Conservation (phyloP, 2,113 vertebrate species). For the Ifrita kowaldi region DNA sequence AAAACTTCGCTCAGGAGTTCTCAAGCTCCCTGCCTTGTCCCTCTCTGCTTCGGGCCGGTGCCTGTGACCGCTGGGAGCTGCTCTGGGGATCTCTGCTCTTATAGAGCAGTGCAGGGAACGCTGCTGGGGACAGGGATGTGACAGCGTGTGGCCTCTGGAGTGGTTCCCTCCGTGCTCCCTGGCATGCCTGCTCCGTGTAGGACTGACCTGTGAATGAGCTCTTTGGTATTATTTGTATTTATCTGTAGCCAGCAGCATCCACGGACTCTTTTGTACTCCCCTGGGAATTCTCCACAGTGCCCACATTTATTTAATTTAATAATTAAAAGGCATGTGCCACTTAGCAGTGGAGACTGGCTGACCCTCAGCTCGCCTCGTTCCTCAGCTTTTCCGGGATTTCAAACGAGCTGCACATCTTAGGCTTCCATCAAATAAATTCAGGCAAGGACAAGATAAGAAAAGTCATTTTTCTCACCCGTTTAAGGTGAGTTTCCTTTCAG, state of each 20-base stretch:
- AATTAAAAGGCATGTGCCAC: neutral
- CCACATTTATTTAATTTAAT: neutral
- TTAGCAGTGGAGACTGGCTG: neutral
- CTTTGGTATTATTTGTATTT: neutral
- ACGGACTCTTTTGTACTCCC: neutral
- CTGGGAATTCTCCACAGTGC: neutral
- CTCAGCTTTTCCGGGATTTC: neutral
- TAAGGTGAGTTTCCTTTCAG: neutral
- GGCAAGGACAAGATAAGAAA: neutral
- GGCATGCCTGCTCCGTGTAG: neutral
- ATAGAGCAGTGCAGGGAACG: neutral
- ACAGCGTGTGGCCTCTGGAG: neutral
- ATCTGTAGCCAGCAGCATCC: neutral
- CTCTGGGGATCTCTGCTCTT: neutral
- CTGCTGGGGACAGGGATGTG: neutral
- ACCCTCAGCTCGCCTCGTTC: neutral
- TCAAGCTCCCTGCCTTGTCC: neutral
- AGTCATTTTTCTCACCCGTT: neutral
- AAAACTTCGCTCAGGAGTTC: neutral
- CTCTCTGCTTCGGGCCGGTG: neutral
- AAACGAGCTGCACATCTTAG: neutral
- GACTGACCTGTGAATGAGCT: neutral
- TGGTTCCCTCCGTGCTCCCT: neutral
- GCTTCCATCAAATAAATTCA: neutral
- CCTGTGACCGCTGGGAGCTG: neutral